Conservation (phyloP, 1,140 invertebrate genomes). For the Drosophila pseudoananassae region DNA sequence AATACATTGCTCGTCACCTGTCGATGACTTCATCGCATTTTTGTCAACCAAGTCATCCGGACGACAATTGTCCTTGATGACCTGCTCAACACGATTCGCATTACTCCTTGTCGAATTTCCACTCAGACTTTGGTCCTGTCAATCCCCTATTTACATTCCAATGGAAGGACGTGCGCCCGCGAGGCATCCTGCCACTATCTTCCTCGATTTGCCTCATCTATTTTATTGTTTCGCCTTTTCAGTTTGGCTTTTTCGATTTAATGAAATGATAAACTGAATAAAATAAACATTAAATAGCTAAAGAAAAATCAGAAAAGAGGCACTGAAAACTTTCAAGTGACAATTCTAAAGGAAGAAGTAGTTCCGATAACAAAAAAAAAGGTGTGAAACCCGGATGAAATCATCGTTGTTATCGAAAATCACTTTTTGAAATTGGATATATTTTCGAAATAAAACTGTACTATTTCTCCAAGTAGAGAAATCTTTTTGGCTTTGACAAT, state of each 20-base stretch:
- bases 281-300: not conserved
- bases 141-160: conserved; percentile 68
- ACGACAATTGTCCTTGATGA: conserved; percentile 36
- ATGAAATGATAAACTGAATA: conserved; percentile 69
- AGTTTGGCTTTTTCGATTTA: conserved; percentile 54
- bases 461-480: not conserved
- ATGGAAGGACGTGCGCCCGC: conserved; percentile 35
- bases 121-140: conserved; percentile 40
- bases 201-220: conserved; percentile 18
- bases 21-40: conserved; percentile 49
- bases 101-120: conserved; percentile 17
- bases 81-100: conserved; percentile 51
- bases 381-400: no score
- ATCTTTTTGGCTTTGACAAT: conserved; percentile 20
- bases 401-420: no score
- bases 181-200: conserved; percentile 31
- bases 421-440: no score
- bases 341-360: not conserved
- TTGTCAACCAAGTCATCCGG: conserved; percentile 34
- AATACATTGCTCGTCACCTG: conserved; percentile 56
- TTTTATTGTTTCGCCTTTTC: conserved; percentile 46
- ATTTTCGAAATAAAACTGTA: no score
- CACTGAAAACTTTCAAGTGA: not conserved
- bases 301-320: not conserved
- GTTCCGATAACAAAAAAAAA: not conserved